These are phyloP conservation scores for Dasypus novemcinctus DNA, from an alignment of 2,113 vertebrate species.

Conservation along the genomic window DNA sequence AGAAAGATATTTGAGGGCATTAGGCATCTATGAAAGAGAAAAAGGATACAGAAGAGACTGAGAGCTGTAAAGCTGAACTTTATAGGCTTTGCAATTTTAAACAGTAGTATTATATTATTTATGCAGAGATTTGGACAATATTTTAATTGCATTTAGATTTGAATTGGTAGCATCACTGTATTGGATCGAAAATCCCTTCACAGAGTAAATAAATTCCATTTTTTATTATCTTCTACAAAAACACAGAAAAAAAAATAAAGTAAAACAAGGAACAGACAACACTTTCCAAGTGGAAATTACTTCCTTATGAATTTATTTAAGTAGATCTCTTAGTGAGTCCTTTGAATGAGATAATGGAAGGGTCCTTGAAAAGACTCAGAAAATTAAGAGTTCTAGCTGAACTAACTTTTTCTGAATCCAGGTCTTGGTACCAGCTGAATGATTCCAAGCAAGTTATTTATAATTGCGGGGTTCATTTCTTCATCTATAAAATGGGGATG, in stretches of 20 bases:
- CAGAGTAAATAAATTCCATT: background rate
- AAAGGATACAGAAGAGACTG: background rate
- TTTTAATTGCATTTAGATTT: conserved; percentile 2
- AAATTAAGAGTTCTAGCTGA: background rate
- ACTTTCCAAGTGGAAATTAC: background rate
- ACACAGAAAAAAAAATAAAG: background rate
- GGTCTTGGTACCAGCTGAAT: background rate
- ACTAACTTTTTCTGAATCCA: background rate
- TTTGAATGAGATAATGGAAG: conserved; percentile 24
- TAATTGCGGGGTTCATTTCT: background rate
- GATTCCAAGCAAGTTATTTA: background rate
- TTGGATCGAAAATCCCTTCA: background rate
- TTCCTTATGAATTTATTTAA: background rate
- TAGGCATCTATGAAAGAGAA: background rate
- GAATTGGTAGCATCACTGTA: background rate
- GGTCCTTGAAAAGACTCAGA: background rate
- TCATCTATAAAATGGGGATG: background rate
- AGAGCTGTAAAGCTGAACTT: background rate
- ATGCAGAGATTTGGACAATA: background rate
- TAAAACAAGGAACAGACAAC: background rate
- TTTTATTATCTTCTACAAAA: background rate
- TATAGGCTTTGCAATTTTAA: background rate
- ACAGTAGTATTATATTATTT: background rate
- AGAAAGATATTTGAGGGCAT: background rate
- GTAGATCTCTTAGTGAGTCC: background rate